phyloP scores from a whole-genome alignment of 1,140 invertebrate species.

The Cotesia glomerata region DNA sequence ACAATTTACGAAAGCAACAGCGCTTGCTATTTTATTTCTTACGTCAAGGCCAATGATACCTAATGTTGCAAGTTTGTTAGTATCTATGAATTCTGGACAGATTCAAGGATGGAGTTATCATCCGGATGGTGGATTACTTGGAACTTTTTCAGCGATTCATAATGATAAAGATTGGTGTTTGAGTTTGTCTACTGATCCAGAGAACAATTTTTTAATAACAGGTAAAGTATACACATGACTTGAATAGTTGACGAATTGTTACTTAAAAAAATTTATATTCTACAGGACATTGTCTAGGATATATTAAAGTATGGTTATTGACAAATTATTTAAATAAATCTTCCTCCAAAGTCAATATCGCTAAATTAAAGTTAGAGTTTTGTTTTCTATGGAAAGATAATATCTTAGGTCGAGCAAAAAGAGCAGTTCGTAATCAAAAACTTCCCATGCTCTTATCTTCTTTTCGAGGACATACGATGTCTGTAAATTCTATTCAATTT shows the following conservation, averaged over 20 bases:
- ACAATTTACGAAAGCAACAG: constrained; percentile 47
- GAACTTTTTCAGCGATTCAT: constrained; percentile 71
- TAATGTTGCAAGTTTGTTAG: constrained; percentile 68
- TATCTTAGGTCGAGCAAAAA: constrained; percentile 68
- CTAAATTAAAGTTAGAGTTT: constrained; percentile 69
- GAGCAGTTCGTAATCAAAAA: constrained; percentile 65
- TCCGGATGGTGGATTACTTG: constrained; percentile 69
- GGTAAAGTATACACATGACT: constrained; percentile 49
- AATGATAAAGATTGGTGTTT: constrained; percentile 70
- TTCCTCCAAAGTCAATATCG: constrained; percentile 61
- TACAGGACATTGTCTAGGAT: constrained; percentile 68
- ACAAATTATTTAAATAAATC: constrained; percentile 64
- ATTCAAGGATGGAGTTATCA: constrained; percentile 78
- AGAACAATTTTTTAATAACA: constrained; percentile 72
- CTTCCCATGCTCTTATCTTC: constrained; percentile 68
- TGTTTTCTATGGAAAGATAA: constrained; percentile 73
- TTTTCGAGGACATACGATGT: constrained; percentile 43
- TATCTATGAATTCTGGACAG: constrained; percentile 71
- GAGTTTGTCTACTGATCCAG: constrained; percentile 68
- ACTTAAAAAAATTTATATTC: not conserved
- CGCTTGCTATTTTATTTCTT: constrained; percentile 67
- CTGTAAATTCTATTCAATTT: constrained; percentile 46
- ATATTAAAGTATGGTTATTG: constrained; percentile 77
- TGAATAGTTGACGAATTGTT: not conserved
- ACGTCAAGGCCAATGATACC: constrained; percentile 58